phyloP scores from a whole-genome alignment of 2,888 invertebrate species.

The Gymnoscelis rufifasciata region DNA sequence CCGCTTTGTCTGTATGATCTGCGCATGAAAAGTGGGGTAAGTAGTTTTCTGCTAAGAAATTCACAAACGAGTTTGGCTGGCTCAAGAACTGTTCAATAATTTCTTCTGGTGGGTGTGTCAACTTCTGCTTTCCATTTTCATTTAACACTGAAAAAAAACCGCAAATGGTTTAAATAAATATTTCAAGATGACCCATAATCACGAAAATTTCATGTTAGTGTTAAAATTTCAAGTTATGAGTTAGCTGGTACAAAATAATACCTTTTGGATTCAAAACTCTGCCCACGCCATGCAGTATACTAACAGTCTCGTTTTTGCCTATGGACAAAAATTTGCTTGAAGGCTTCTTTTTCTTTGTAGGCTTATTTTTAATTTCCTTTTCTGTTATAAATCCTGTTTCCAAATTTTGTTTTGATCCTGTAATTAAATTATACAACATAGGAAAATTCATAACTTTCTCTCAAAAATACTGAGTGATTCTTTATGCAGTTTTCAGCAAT shows the following conservation, averaged over 20 bases:
- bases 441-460: too few relatives aligned
- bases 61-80: constrained; percentile 82
- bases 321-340: constrained; percentile 70
- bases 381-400: constrained; percentile 60
- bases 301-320: constrained; percentile 84
- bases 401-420: constrained; percentile 55
- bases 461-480: too few relatives aligned
- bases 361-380: constrained; percentile 60
- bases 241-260: constrained; percentile 31
- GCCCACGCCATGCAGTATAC: constrained; percentile 86
- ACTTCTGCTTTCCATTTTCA: constrained; percentile 52
- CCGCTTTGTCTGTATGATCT: constrained; percentile 79
- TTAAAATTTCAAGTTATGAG: too few relatives aligned
- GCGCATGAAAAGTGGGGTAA: constrained; percentile 84
- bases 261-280: constrained; percentile 88
- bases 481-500: too few relatives aligned
- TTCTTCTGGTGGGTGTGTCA: constrained; percentile 82
- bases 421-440: too few relatives aligned
- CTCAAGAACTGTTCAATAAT: constrained; percentile 83
- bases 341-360: constrained; percentile 63
- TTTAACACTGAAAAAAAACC: constrained; percentile 40
- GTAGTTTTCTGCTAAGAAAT: constrained; percentile 87
- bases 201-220: too few relatives aligned
- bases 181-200: too few relatives aligned
- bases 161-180: background rate